These are phyloP conservation scores for Saimiri boliviensis DNA, from an alignment of 2,113 vertebrate species.

Conservation along the genomic window DNA sequence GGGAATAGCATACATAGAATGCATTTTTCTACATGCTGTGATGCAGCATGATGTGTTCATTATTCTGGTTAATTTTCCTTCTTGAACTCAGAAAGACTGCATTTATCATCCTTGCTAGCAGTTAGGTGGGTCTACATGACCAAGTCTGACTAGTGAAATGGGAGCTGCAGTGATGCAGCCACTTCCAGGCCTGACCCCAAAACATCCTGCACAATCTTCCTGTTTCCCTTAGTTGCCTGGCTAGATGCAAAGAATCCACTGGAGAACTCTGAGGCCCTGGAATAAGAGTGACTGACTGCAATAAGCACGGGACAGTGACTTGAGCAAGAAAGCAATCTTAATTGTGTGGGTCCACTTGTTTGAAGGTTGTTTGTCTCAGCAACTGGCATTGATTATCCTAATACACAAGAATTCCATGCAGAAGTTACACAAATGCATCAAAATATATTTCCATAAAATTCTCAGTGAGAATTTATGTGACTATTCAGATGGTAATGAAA, in stretches of 20 bases:
- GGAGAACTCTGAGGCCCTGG: background rate
- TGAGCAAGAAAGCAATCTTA: conserved; percentile 13
- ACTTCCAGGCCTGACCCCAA: background rate
- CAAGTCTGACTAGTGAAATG: background rate
- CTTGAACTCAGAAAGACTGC: background rate
- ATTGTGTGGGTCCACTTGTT: background rate
- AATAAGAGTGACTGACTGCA: background rate
- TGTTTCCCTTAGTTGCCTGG: background rate
- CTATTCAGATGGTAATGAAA: background rate
- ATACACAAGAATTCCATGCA: background rate
- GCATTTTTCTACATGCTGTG: background rate
- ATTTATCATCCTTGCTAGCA: background rate
- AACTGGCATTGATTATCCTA: background rate
- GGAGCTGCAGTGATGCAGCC: background rate
- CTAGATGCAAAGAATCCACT: background rate
- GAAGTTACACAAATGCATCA: background rate
- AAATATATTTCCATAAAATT: background rate
- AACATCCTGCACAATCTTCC: background rate
- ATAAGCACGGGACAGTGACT: background rate
- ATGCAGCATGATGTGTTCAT: background rate
- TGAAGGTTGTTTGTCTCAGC: background rate
- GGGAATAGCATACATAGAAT: background rate
- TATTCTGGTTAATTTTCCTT: background rate
- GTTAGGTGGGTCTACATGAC: background rate
- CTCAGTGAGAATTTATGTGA: background rate